A percentile compares a stretch with the other conserved stretches of the same genome.
Evolutionary conservation across 1,140 invertebrate species (phyloP).

Genomic region (Daktulosphaira vitifoliae): DNA sequence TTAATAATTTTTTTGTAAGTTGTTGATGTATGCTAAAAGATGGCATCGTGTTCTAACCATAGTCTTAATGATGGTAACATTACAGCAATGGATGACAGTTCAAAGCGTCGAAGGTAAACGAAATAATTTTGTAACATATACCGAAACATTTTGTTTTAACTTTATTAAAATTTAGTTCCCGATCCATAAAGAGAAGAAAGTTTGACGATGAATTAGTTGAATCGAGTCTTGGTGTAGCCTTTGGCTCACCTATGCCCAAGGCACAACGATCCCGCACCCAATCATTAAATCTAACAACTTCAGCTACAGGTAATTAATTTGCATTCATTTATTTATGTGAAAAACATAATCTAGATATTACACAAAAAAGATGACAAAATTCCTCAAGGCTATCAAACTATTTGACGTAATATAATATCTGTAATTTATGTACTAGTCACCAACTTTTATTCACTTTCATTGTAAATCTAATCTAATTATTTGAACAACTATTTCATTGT

Average conservation of each 20-base stretch:
- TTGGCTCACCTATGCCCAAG: conserved; percentile 31
- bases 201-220: conserved; percentile 96
- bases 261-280: conserved; percentile 47
- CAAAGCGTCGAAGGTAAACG: conserved; percentile 30
- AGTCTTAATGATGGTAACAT: conserved; percentile 7
- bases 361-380: too few species aligned
- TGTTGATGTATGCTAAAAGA: neutral
- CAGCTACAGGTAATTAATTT: neutral
- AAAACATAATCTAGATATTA: too few species aligned
- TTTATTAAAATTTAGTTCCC: conserved; percentile 51
- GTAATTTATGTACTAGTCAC: too few species aligned
- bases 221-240: conserved; percentile 43
- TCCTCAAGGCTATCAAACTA: too few species aligned
- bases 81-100: conserved; percentile 19
- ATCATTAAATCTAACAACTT: conserved; percentile 48
- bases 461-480: too few species aligned
- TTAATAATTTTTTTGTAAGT: too few species aligned
- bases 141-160: neutral
- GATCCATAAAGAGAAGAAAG: conserved; percentile 88
- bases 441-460: too few species aligned
- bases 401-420: too few species aligned
- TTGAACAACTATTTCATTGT: too few species aligned
- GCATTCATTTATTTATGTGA: too few species aligned
- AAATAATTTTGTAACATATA: neutral
- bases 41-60: neutral